Evolutionary conservation across 2,113 vertebrate species (phyloP).

Genomic region (Cromileptes altivelis): DNA sequence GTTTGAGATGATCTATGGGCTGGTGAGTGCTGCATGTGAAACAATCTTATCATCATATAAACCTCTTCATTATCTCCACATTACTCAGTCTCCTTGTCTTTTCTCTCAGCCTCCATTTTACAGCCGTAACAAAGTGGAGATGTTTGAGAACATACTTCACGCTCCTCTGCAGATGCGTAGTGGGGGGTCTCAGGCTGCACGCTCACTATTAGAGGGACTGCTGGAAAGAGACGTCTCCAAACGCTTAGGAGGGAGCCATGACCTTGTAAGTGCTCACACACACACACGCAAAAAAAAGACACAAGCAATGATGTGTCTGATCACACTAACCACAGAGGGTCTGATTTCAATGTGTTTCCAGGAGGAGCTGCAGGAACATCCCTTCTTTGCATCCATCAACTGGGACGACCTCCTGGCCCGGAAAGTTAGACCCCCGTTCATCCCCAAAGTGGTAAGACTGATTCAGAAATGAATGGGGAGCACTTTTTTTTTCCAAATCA

Average conservation of each 20-base stretch:
- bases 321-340: background rate
- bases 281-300: background rate
- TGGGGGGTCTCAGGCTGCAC: constrained; percentile 69
- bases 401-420: constrained; percentile 85
- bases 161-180: constrained; percentile 77
- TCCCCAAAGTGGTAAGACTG: constrained; percentile 82
- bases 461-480: background rate
- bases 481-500: background rate
- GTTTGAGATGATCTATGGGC: constrained; percentile 86
- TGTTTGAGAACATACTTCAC: constrained; percentile 85
- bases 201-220: constrained; percentile 79
- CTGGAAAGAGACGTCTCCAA: constrained; percentile 79
- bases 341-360: constrained; percentile 49
- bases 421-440: constrained; percentile 81
- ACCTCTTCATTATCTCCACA: background rate
- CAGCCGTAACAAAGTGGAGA: constrained; percentile 78
- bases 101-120: constrained; percentile 85
- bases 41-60: background rate
- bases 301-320: background rate
- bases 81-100: background rate
- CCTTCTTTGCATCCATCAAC: constrained; percentile 82
- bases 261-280: constrained; percentile 77
- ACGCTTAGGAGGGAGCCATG: constrained; percentile 77
- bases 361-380: constrained; percentile 83
- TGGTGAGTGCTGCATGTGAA: constrained; percentile 69